Evolutionary conservation across 1,140 invertebrate species (phyloP), one percentile per base, ranked within the genome.

Genomic region (Asobara japonica): DNA sequence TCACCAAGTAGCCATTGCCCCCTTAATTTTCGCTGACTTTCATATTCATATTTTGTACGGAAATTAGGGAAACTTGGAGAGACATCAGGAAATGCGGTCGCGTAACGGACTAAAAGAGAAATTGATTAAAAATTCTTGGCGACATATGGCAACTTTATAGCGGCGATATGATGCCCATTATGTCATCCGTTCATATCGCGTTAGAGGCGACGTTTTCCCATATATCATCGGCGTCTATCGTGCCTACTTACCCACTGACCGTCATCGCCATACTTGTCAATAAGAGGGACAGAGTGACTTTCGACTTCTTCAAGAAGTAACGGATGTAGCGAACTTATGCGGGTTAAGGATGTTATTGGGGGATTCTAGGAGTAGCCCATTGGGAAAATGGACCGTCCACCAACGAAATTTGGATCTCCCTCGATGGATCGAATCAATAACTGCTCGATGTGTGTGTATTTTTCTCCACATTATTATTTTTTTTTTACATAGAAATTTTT

Each of bases 181-280:
- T 56, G 51, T 56, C 51, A 56, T 56, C 22, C 51, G 22, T 18
- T 56, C 4, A 10, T 56, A 27, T 56, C 51, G 51, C 22, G 18
- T 56, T 56, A 56, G 51, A 56, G 5, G 2, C 22, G 7, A 11
- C 7, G 2, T 56, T 25, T 56, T 56, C 51, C 22, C 20, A 6
- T 13, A 56, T 10, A 20, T 51, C 45, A 51, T 51, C 20, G 16
- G n/a, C 8, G 4, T 56, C 22, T 56, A 56, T 56, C 6, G 22
- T 56, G 20, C 51, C 22, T 56, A 56, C 20, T 56, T 56, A 56
- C 51, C 51, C 51, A 56, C 51, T 56, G 51, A 56, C 51, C 51
- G 51, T 56, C 22, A 56, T 27, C 22, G 22, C 1, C 51, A 25
- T 56, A 56, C 22, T 27, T 56, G 51, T 6, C 10, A 56, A 25